Percentiles rank a stretch among this genome's conserved stretches.
These are phyloP conservation scores for Rhynchonycteris naso DNA, from an alignment of 2,797 vertebrate genomes.

Conservation along the genomic window DNA sequence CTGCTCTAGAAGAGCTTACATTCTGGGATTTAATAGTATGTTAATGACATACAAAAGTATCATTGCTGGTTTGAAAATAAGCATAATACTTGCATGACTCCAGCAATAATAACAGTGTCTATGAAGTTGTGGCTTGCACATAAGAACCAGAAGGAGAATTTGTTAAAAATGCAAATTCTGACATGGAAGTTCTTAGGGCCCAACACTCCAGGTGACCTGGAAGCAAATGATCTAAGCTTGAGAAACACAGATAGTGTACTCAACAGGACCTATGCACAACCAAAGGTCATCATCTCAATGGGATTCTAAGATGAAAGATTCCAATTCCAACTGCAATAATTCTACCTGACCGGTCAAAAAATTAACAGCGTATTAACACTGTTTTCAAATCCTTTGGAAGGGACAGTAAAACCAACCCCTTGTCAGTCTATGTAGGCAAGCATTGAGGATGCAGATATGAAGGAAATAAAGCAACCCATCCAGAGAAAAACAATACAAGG, in stretches of 20 bases:
- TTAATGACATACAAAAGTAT: not conserved
- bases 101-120: not conserved
- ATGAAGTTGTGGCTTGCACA: not conserved
- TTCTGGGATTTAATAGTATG: not conserved
- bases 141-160: not conserved
- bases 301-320: not conserved
- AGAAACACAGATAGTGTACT: not conserved
- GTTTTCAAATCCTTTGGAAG: not conserved
- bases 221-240: not conserved
- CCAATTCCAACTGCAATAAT: not conserved
- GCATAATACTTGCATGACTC: not conserved
- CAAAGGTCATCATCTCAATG: not conserved
- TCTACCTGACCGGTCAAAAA: not conserved
- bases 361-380: not conserved
- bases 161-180: not conserved
- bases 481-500: not conserved
- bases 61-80: not conserved
- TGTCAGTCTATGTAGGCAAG: not conserved
- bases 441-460: not conserved
- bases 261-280: not conserved
- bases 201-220: not conserved
- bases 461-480: not conserved
- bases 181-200: not conserved
- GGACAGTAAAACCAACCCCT: not conserved
- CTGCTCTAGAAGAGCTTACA: not conserved